Evolutionary conservation across 2,113 vertebrate genomes (phyloP).

Genomic region (Anoura caudifer): DNA sequence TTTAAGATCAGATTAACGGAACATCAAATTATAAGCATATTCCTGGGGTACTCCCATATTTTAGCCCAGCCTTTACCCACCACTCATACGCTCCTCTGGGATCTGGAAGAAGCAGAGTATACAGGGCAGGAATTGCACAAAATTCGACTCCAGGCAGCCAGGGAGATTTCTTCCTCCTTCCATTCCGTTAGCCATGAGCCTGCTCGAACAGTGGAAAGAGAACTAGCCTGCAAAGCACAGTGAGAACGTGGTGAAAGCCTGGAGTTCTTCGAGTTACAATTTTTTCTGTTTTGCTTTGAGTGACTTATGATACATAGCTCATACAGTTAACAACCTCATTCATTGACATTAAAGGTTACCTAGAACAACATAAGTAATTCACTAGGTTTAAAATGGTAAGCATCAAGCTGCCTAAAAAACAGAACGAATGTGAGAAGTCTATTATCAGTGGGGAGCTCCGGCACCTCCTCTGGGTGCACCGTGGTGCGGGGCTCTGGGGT

Average conservation of each 20-base stretch:
- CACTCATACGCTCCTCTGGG: not conserved
- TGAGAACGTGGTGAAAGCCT: not conserved
- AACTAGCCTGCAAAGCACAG: not conserved
- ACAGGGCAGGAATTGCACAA: not conserved
- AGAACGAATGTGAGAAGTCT: not conserved
- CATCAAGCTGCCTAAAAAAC: not conserved
- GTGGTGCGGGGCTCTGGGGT: rapidly evolving
- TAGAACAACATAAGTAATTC: not conserved
- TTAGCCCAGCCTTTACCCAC: not conserved
- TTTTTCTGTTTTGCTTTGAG: not conserved
- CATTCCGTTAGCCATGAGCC: not conserved
- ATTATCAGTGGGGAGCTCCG: rapidly evolving
- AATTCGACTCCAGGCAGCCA: not conserved
- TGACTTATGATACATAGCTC: not conserved
- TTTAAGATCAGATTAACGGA: not conserved
- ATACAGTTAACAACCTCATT: not conserved
- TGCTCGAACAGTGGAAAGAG: not conserved
- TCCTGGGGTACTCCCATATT: not conserved
- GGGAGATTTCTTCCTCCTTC: not conserved
- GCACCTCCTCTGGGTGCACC: not conserved
- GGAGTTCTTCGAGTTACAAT: not conserved
- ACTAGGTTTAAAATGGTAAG: conserved; percentile 19
- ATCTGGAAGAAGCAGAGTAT: not conserved
- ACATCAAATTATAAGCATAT: not conserved
- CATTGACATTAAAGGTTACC: not conserved